Base-by-base conservation (phyloP, 2,113 vertebrate species). In the Crocuta crocuta region DNA sequence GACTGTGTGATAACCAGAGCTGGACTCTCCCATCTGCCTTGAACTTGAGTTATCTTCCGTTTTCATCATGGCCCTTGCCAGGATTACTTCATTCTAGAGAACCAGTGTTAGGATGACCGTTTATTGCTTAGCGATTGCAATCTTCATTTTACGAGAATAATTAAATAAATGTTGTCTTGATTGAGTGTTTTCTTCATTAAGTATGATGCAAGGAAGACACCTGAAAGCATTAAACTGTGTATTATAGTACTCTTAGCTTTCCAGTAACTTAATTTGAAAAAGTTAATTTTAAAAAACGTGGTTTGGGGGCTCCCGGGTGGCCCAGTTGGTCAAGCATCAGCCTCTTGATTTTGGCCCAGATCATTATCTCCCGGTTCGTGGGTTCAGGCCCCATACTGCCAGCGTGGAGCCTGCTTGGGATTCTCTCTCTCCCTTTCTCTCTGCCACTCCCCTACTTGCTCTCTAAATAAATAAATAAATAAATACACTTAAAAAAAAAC, bases 61-160 rank as follows among this genome's bases (percentile, higher is more conserved):
- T 87, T 97, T 87, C 35, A 83, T 45, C 68, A 23, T 0, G 1
- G 80, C n/a, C 45, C 53, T 95, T 63, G n/a, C 55, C 80, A 87
- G 35, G 80, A 92, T 92, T 85, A 94, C 70, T 74, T 88, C 45
- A 96, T 70, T 76, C 33, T 86, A 39, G 79, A 70, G 74, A 86
- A 85, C 31, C 61, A 28, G 58, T 10, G 2, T 94, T 89, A 63
- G 19, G 12, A 76, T 86, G 39, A 71, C 28, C 7, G 89, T 73
- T 87, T 94, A 81, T 87, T 66, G 82, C 73, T 83, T 28, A 28
- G 78, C 85, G 83, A 50, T 94, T 89, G 88, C 66, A 74, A 39
- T 97, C 66, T 95, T 94, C 61, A 63, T 94, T 96, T 96, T 80
- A 79, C 26, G 92, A 94, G 92, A 93, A 90, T 80, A 92, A 86